Base-by-base conservation (phyloP, 2,888 invertebrate species). In the Yponomeuta cagnagella region DNA sequence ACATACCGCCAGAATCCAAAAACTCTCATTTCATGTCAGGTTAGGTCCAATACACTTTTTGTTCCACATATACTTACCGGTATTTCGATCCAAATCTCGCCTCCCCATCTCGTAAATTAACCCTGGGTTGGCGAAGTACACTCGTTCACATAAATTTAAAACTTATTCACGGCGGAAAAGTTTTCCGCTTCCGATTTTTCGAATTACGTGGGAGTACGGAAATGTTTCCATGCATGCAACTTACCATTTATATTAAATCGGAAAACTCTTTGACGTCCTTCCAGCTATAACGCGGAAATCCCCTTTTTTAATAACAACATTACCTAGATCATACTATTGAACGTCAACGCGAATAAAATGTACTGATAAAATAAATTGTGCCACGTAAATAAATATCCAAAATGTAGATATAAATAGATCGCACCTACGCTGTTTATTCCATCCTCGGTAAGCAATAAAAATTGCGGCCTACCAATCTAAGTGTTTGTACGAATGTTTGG, bases 101-200 rank as follows among this genome's bases (percentile, higher is more conserved):
- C 23, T 12, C 30, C 23, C 68, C 31, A 52, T 69, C 52, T 48
- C 52, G 33, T 69, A 69, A 69, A 69, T 69, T 69, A 52, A 69
- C 23, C 30, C 30, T 10, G 52, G n/a, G 12, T 58, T 10, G 15
- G 52, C 48, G 5, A 52, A 31, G 68, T 31, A 69, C 15, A 69
- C 23, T 69, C 33, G 48, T 30, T 30, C 30, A 30, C 68, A 69
- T 6, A 69, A 52, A 52, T 69, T 52, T 9, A 3, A 52, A 52
- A 68, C 33, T 58, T 58, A 58, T 58, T 58, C 52, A 58, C 15
- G 52, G 3, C 52, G 52, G 15, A 58, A 58, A 58, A 58, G 52
- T 58, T 58, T 58, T 15, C 52, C 52, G 12, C 52, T 15, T 58
- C n/a, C 63, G 63, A n/a, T n/a, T 63, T 65, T 65, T 65, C 10